Conservation (phyloP, 2,113 vertebrate genomes). For the cat (Felis catus) region F.catus_Fca126_mat1.0 CM031416.1:21092001-21092500, state of each 20-base stretch:
- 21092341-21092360: not conserved
- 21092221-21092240: not conserved
- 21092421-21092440: not conserved
- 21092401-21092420: not conserved
- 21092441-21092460: not conserved
- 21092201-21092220: not conserved
- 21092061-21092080: not conserved
- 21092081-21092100: not conserved
- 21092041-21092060: not conserved
- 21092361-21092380: not conserved
- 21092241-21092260: not conserved
- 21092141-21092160: not conserved
- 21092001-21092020: not conserved
- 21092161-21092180: not conserved
- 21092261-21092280: not conserved
- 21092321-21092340: not conserved
- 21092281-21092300: not conserved
- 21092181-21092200: not conserved
- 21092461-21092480: not conserved
- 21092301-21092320: not conserved
- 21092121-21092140: not conserved
- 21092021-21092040: not conserved
- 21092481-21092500: no score
- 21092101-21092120: not conserved
- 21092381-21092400: not conserved